Percentiles rank a stretch among this genome's conserved stretches.
These are phyloP conservation scores for Ectropis grisescens DNA, from an alignment of 1,140 invertebrate species.

Conservation along the genomic window DNA sequence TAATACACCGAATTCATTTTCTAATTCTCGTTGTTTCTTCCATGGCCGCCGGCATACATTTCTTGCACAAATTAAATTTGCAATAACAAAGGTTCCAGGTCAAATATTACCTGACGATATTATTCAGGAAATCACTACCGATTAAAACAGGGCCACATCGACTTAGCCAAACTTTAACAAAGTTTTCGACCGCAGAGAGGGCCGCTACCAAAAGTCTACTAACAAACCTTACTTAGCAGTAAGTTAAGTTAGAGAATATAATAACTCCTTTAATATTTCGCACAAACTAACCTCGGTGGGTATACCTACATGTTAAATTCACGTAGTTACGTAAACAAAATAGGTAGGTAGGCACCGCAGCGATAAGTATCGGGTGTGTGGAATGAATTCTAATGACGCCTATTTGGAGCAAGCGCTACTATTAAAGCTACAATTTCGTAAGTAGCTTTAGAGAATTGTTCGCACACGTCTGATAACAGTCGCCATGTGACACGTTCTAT, in stretches of 20 bases:
- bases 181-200: too few species aligned
- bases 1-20: too few species aligned
- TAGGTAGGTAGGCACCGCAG: constrained; percentile 5
- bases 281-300: background rate
- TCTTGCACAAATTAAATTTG: too few species aligned
- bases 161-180: too few species aligned
- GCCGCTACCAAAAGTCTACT: background rate
- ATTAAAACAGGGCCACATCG: too few species aligned
- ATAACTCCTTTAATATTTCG: background rate
- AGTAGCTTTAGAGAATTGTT: constrained; percentile 8
- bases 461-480: constrained; percentile 2
- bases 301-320: background rate
- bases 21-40: too few species aligned
- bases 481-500: constrained; percentile 1
- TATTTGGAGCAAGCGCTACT: constrained; percentile 1
- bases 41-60: too few species aligned
- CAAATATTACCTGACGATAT: too few species aligned
- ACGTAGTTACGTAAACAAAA: constrained; percentile 8
- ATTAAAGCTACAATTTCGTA: constrained; percentile 3
- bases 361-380: constrained; percentile 11
- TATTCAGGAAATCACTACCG: too few species aligned
- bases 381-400: constrained; percentile 13
- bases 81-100: too few species aligned
- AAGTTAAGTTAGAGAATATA: background rate
- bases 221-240: background rate